phyloP scores from a whole-genome alignment of 2,113 vertebrate genomes.

The Smithornis capensis region DNA sequence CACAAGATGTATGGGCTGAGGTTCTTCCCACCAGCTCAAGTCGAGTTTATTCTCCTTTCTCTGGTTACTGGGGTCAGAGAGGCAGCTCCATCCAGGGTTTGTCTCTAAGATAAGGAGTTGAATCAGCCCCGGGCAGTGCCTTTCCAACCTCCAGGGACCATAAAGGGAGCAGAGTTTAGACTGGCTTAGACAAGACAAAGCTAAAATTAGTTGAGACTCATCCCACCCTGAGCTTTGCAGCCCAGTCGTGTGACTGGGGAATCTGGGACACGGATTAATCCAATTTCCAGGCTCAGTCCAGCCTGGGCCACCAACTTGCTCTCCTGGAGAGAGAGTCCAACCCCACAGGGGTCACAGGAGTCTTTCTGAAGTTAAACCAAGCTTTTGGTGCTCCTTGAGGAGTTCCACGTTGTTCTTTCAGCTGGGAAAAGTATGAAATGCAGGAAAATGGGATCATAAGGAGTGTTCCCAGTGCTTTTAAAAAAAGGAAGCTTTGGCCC shows the following conservation, averaged over 20 bases:
- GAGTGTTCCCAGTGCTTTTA: neutral
- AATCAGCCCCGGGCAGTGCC: slow-evolving; percentile 23
- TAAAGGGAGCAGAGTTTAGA: slow-evolving; percentile 26
- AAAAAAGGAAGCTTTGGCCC: slow-evolving; percentile 15
- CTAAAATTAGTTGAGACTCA: slow-evolving; percentile 44
- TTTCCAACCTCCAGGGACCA: neutral
- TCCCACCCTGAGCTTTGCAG: neutral
- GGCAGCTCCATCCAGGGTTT: neutral
- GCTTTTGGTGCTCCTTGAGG: neutral
- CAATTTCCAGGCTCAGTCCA: neutral
- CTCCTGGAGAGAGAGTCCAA: neutral
- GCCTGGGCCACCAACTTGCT: neutral
- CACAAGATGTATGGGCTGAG: neutral
- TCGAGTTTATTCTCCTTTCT: neutral
- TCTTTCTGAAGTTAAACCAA: neutral
- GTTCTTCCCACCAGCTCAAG: neutral
- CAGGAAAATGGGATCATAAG: neutral
- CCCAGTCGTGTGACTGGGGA: neutral
- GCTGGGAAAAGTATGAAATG: neutral
- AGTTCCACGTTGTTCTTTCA: neutral
- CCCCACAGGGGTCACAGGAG: rapidly evolving
- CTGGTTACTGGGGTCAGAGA: neutral
- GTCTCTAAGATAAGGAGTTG: slow-evolving; percentile 20
- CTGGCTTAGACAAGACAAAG: slow-evolving; percentile 7
- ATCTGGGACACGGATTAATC: neutral